Evolutionary conservation across 2,888 invertebrate species (phyloP).

Genomic region (Raillietiella orientalis): DNA sequence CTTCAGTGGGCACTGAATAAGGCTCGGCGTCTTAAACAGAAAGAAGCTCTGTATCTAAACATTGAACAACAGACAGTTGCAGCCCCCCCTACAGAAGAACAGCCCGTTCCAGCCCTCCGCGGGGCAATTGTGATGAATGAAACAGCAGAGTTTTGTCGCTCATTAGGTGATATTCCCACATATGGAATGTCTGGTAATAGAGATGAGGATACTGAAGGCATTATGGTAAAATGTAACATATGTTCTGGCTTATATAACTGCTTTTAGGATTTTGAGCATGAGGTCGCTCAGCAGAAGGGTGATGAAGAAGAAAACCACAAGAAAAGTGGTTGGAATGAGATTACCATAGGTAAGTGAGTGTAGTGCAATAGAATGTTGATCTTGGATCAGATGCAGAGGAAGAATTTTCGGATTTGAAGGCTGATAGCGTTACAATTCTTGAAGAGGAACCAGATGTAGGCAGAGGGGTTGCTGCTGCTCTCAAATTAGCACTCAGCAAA

Average conservation of each 20-base stretch:
- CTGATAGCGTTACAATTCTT: conserved; percentile 23
- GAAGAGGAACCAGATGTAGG: conserved; percentile 77
- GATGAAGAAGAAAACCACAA: conserved; percentile 21
- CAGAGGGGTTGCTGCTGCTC: conserved; percentile 65
- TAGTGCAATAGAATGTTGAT: neutral
- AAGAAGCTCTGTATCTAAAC: conserved; percentile 9
- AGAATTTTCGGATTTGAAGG: conserved; percentile 8
- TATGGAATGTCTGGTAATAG: conserved; percentile 70
- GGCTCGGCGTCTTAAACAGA: conserved; percentile 30
- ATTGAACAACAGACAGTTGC: neutral
- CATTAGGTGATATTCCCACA: conserved; percentile 76
- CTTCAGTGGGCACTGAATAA: conserved; percentile 28
- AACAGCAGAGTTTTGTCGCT: conserved; percentile 86
- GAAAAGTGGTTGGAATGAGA: conserved; percentile 48
- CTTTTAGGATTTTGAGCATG: conserved; percentile 19
- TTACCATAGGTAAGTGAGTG: conserved; percentile 21
- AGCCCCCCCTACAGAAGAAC: conserved; percentile 10
- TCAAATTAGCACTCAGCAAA: conserved; percentile 67
- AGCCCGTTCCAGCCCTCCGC: conserved; percentile 9
- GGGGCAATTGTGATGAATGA: conserved; percentile 43
- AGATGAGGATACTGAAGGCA: conserved; percentile 38
- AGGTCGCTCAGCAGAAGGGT: conserved; percentile 13
- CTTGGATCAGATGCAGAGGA: too few relatives aligned
- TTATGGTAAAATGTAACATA: conserved; percentile 16
- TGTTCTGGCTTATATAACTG: too few relatives aligned